Conservation (phyloP, 2,888 invertebrate genomes). For the Mythimna impura region DNA sequence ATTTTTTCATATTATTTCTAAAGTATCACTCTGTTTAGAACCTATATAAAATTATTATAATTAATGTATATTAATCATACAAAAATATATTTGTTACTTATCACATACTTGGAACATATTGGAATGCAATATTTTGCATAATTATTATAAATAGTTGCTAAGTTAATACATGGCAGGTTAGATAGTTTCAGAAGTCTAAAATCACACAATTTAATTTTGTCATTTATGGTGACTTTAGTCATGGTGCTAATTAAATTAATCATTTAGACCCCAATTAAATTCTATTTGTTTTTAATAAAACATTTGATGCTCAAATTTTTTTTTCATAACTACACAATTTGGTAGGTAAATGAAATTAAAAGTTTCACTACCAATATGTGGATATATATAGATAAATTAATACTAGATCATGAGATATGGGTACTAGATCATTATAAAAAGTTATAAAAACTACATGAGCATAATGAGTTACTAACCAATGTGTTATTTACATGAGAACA, state of each 20-base stretch:
- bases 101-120: slow-evolving; percentile 53
- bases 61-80: slow-evolving; percentile 52
- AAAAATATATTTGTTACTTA: slow-evolving; percentile 59
- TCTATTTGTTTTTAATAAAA: slow-evolving; percentile 31
- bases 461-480: slow-evolving; percentile 28
- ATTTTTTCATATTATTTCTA: slow-evolving; percentile 28
- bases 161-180: slow-evolving; percentile 35
- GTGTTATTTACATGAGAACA: slow-evolving; percentile 81
- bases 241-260: slow-evolving; percentile 34
- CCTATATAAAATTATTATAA: slow-evolving; percentile 41
- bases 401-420: slow-evolving; percentile 24
- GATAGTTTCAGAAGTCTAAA: slow-evolving; percentile 11
- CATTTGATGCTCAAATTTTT: slow-evolving; percentile 20
- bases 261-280: slow-evolving; percentile 33
- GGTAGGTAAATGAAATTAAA: slow-evolving; percentile 20
- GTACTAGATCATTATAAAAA: slow-evolving; percentile 13
- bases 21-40: slow-evolving; percentile 42
- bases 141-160: slow-evolving; percentile 32
- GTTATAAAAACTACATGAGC: slow-evolving; percentile 40
- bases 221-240: slow-evolving; percentile 3
- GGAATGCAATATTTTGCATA: slow-evolving; percentile 50
- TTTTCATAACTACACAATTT: slow-evolving; percentile 15
- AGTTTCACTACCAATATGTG: slow-evolving; percentile 27
- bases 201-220: slow-evolving; percentile 7
- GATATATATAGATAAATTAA: slow-evolving; percentile 1